A percentile compares a stretch with the other conserved stretches of the same genome.
Evolutionary conservation across 2,888 invertebrate species (phyloP).

Genomic region (Euspilapteryx auroguttella): DNA sequence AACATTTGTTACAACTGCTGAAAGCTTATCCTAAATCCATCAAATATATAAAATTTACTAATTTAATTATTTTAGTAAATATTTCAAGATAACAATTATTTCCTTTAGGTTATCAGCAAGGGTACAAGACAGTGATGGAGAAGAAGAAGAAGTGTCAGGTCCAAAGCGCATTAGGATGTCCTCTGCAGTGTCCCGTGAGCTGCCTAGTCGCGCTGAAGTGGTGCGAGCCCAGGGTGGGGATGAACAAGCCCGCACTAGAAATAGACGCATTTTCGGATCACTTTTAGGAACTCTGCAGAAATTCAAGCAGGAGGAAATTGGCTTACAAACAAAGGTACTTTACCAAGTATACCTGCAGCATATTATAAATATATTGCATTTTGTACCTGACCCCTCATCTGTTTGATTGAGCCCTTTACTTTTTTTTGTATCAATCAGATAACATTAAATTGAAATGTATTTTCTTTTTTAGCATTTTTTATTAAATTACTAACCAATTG

Average conservation of each 20-base stretch:
- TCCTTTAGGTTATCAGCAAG: conserved; percentile 36
- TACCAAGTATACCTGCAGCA: neutral
- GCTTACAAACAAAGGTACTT: conserved; percentile 78
- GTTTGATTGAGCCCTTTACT: too few species aligned
- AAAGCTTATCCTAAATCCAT: too few species aligned
- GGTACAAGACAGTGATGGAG: conserved; percentile 48
- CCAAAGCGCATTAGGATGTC: conserved; percentile 31
- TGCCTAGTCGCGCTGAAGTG: conserved; percentile 68
- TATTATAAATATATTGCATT: too few species aligned
- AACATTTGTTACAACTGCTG: too few species aligned
- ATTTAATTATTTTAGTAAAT: too few species aligned
- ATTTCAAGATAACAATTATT: too few species aligned
- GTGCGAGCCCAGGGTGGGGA: conserved; percentile 79
- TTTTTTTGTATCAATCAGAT: too few species aligned
- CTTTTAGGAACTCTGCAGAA: conserved; percentile 92
- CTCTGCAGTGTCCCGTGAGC: conserved; percentile 83
- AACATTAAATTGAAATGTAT: too few species aligned
- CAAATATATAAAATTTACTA: too few species aligned
- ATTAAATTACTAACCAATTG: too few species aligned
- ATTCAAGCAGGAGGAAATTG: conserved; percentile 93
- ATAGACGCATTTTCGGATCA: conserved; percentile 95
- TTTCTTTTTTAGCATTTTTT: too few species aligned
- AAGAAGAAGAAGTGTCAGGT: conserved; percentile 30
- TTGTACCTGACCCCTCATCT: too few species aligned
- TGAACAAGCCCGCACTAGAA: conserved; percentile 78